A percentile compares a stretch with the other conserved stretches of the same genome.
These are phyloP conservation scores for Drosophila murphyi DNA, from an alignment of 1,140 invertebrate species.

Conservation along the genomic window DNA sequence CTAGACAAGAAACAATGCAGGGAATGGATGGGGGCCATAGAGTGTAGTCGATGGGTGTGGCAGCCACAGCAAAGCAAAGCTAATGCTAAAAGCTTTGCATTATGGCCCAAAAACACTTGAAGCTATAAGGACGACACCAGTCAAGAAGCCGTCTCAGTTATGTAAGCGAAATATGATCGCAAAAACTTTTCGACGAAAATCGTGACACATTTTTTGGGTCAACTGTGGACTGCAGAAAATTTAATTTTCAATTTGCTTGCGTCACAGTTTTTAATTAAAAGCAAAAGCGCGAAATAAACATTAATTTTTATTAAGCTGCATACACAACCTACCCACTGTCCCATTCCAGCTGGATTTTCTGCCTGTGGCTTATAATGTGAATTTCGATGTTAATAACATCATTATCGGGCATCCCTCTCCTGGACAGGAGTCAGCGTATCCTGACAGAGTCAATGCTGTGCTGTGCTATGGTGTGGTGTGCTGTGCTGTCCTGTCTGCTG, in stretches of 20 bases:
- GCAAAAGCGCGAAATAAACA: constrained; percentile 75
- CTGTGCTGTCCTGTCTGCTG: not conserved
- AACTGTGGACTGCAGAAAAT: constrained; percentile 43
- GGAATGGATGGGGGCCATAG: not conserved
- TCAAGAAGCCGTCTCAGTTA: not conserved
- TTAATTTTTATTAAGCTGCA: constrained; percentile 72
- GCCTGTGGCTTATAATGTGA: constrained; percentile 60
- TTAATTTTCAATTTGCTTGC: constrained; percentile 75
- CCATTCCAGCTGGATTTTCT: not conserved
- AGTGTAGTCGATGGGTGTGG: not conserved
- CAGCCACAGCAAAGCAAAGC: constrained; percentile 54
- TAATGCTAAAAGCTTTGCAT: constrained; percentile 65
- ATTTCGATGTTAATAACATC: constrained; percentile 80
- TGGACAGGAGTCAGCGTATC: not conserved
- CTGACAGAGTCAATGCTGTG: not conserved
- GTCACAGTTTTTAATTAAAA: constrained; percentile 79
- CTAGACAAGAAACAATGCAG: constrained; percentile 45
- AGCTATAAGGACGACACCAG: constrained; percentile 24
- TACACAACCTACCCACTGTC: not conserved
- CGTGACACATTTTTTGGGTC: constrained; percentile 69
- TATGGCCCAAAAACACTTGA: constrained; percentile 74
- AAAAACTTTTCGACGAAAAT: constrained; percentile 42
- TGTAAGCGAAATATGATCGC: constrained; percentile 5
- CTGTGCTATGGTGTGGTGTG: not conserved
- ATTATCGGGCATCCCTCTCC: constrained; percentile 55